Evolutionary conservation across 2,888 invertebrate genomes (phyloP), one percentile per base, ranked within the genome.

Genomic region (Cremastobaeus sp.): DNA sequence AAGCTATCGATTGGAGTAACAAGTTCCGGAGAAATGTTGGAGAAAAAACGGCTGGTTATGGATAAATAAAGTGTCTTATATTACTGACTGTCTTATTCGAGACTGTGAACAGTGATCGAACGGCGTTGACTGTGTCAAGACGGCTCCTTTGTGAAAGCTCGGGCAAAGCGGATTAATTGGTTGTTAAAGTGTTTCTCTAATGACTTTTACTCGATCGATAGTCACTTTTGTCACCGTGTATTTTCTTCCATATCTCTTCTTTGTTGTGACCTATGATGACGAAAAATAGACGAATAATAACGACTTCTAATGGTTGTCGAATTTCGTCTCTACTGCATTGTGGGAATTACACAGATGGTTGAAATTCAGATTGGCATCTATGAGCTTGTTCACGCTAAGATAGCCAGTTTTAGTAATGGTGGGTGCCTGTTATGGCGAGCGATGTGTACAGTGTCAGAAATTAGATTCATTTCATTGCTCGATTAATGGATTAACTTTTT

Each of bases 171-270:
- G 69, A 76, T 69, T 76, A 76, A 76, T 76, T 76, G 76, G 76
- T 59, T 72, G 69, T 60, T 47, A 65, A 72, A 76, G 72, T 72
- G 69, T 57, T 69, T 76, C 71, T 54, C 59, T 64, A 76, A 75
- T 68, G 75, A 75, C 75, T 75, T 71, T 75, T 75, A 72, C 68
- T 55, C 55, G 60, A 73, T 73, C 72, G 72, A 73, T 73, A 73
- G 60, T 60, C 68, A 73, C 73, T 73, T 73, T 68, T 59, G 73
- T 59, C 37, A 62, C 68, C n/a, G 43, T 66, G 55, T 41, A 66
- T 66, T 60, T 62, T 66, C 62, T 55, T 55, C 66, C 39, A 47
- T 60, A 45, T 66, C 50, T 72, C 55, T 60, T 65, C 72, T 73
- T 66, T 71, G 15, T 65, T 65, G 62, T 55, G 48, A 48, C 34